Evolutionary conservation across 1,140 invertebrate genomes (phyloP).

Genomic region (Parapsyche elsis): DNA sequence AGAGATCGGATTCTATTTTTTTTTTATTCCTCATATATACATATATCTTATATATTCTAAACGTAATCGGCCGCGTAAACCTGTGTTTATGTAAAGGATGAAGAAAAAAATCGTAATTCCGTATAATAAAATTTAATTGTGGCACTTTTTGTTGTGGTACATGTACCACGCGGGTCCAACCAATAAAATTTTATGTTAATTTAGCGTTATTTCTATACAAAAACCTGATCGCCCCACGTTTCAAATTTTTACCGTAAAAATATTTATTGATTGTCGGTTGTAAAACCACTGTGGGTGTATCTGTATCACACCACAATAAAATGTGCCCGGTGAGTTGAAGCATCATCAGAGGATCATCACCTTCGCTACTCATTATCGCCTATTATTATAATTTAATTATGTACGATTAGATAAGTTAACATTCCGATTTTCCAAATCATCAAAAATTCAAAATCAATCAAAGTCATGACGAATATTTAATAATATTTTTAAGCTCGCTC

Average conservation of each 20-base stretch:
- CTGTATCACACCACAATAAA: slow-evolving; percentile 29
- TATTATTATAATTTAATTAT: background rate
- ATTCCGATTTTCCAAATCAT: background rate
- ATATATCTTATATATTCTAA: background rate
- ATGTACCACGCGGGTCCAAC: slow-evolving; percentile 21
- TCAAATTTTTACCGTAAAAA: slow-evolving; percentile 45
- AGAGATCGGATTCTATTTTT: background rate
- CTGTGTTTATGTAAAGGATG: slow-evolving; percentile 45
- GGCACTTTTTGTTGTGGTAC: slow-evolving; percentile 43
- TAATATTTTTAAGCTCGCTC: background rate
- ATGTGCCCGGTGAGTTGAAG: slow-evolving; percentile 11
- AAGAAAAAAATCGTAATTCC: slow-evolving; percentile 44
- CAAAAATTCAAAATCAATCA: background rate
- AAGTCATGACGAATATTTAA: background rate
- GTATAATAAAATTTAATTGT: slow-evolving; percentile 48
- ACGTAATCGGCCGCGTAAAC: slow-evolving; percentile 21
- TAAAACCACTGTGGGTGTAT: slow-evolving; percentile 36
- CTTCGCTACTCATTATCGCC: background rate
- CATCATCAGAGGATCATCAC: background rate
- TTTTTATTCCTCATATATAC: background rate
- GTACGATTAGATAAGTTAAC: no score
- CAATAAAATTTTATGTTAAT: slow-evolving; percentile 48
- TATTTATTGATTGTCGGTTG: slow-evolving; percentile 44
- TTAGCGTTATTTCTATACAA: slow-evolving; percentile 41
- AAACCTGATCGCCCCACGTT: slow-evolving; percentile 38